These are phyloP conservation scores for Pelodiscus sinensis DNA, from an alignment of 2,113 vertebrate species.

Conservation along the genomic window DNA sequence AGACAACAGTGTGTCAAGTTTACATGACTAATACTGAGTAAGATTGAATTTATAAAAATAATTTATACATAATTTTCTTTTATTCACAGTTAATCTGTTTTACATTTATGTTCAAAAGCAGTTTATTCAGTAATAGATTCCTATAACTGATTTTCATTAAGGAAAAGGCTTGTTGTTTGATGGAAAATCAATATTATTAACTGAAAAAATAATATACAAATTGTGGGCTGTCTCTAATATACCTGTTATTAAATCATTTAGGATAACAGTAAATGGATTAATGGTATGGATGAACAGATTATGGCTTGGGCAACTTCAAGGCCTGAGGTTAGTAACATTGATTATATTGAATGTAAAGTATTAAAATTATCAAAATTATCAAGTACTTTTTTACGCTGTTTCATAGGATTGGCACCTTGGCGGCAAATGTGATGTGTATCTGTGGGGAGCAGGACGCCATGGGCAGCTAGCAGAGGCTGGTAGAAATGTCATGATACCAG, in stretches of 20 bases:
- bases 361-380: not conserved
- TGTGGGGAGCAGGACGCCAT: conserved; percentile 96
- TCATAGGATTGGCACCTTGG: conserved; percentile 96
- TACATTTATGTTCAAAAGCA: not conserved
- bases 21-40: not conserved
- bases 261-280: conserved; percentile 98
- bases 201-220: not conserved
- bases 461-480: conserved; percentile 96
- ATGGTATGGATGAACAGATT: conserved; percentile 95
- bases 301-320: conserved; percentile 97
- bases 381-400: not conserved
- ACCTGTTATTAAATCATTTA: conserved; percentile 64
- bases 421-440: conserved; percentile 93
- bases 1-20: not conserved
- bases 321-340: conserved; percentile 87
- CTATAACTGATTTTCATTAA: not conserved
- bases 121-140: not conserved
- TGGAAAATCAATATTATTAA: not conserved
- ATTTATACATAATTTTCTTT: not conserved
- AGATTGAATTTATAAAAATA: not conserved
- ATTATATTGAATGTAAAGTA: not conserved
- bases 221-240: not conserved
- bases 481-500: conserved; percentile 93
- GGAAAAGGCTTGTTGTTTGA: not conserved
- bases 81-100: not conserved